Base-by-base conservation (phyloP, 2,113 vertebrate species). In the Thryonomys swinderianus region DNA sequence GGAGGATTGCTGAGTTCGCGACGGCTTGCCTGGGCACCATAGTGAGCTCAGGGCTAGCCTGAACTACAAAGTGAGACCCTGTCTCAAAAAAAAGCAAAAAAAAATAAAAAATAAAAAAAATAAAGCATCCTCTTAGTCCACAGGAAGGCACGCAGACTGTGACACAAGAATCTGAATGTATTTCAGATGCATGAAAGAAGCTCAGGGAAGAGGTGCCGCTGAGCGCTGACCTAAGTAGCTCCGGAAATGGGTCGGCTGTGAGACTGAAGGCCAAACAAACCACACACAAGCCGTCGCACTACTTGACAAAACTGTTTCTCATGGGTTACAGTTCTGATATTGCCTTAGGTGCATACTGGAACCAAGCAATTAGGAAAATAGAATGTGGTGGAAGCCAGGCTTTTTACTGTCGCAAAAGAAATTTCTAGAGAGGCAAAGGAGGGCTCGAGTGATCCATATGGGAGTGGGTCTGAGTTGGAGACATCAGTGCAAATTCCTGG, bases 41-140 rank as follows among this genome's bases (percentile, higher is more conserved):
- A n/a, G n/a, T n/a, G n/a, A n/a, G n/a, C n/a, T n/a, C n/a, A n/a
- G n/a, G n/a, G n/a, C n/a, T n/a, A n/a, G n/a, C n/a, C n/a, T n/a
- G n/a, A n/a, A n/a, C n/a, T n/a, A n/a, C n/a, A n/a, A n/a, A n/a
- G n/a, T n/a, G n/a, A n/a, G n/a, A n/a, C n/a, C n/a, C n/a, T n/a
- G n/a, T n/a, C n/a, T n/a, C n/a, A n/a, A n/a, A n/a, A n/a, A n/a
- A n/a, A n/a, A n/a, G n/a, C n/a, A n/a, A n/a, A n/a, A n/a, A n/a
- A n/a, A n/a, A n/a, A n/a, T n/a, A n/a, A n/a, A n/a, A n/a, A n/a
- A n/a, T n/a, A n/a, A n/a, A n/a, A n/a, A n/a, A n/a, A n/a, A n/a
- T n/a, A n/a, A n/a, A n/a, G 16, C 69, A 21, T 96, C 81, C 64
- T 57, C n/a, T 95, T 91, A 59, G 92, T 78, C 85, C 66, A 85